Base-by-base conservation (phyloP, 2,888 invertebrate species). In the Ormyrus pomaceus region DNA sequence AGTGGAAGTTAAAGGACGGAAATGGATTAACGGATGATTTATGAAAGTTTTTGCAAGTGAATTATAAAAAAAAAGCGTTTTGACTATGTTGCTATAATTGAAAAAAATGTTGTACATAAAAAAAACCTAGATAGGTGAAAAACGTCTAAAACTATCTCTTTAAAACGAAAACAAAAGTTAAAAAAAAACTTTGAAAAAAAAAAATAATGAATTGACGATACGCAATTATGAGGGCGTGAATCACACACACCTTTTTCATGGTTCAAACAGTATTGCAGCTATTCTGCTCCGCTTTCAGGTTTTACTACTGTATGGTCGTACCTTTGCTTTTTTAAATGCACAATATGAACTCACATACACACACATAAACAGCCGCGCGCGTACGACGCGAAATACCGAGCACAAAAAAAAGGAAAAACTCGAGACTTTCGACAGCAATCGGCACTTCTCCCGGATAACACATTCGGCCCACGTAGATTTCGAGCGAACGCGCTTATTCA, bases 271-370 rank as follows among this genome's bases (percentile, higher is more conserved):
- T 86, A 85, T 85, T 84, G 84, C 85, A 84, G 84, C 83, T 78
- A 65, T 81, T 85, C 83, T 83, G 83, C 84, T 85, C 66, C 80
- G 85, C 84, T 87, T 87, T 83, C 84, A 83, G 83, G 83, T 85
- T 86, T 85, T 83, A 83, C 82, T 85, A 19, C 19, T 19, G 19
- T 19, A 84, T 81, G 46, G 73, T 85, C 81, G 77, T 84, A 78
- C 84, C 19, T 19, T 19, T 19, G 19, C 19, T 85, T 83, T 58
- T 74, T 82, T 79, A 72, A 84, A 84, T 86, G 87, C 88, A 87
- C 87, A 88, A 87, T 85, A 77, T 19, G 19, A 83, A 81, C 34
- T 65, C 53, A 56, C 62, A 72, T 19, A 19, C 19, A 19, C 19
- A 19, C 19, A 19, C 19, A 19, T 19, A 19, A 19, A 19, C 45